Conservation (phyloP, 2,888 invertebrate genomes). For the Drosophila kambysellisi region DNA sequence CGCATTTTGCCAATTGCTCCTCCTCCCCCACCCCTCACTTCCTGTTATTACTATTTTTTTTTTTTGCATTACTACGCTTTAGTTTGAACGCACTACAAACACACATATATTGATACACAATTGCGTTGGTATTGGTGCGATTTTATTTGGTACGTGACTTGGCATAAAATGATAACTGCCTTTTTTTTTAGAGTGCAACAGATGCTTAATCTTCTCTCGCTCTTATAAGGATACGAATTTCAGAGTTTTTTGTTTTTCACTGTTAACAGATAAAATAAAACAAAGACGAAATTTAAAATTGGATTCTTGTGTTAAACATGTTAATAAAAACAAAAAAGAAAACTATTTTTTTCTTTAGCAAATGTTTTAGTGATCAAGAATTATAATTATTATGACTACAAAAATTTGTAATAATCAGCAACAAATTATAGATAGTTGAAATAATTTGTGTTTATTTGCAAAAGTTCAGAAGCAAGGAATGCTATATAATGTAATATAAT, state of each 20-base stretch:
- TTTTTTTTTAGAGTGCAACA: slow-evolving; percentile 41
- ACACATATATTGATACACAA: background rate
- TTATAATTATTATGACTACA: no score
- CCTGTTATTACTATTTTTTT: slow-evolving; percentile 28
- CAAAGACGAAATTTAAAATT: background rate
- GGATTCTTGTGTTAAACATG: background rate
- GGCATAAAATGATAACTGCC: slow-evolving; percentile 28
- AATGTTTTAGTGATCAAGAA: no score
- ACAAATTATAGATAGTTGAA: no score
- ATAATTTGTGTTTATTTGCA: no score
- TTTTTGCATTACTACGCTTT: slow-evolving; percentile 45
- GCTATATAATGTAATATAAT: no score
- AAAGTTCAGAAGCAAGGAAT: no score
- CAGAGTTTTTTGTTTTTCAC: background rate
- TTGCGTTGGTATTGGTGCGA: slow-evolving; percentile 1
- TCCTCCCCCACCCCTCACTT: background rate
- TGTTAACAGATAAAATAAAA: background rate
- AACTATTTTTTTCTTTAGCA: no score
- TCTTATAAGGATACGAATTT: background rate
- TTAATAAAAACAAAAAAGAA: background rate
- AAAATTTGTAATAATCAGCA: no score
- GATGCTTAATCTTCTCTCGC: background rate
- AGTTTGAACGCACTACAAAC: slow-evolving; percentile 19
- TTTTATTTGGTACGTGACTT: slow-evolving; percentile 42
- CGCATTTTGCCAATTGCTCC: slow-evolving; percentile 52